phyloP scores from a whole-genome alignment of 2,888 invertebrate species.

The Ischnus inquisitorius region DNA sequence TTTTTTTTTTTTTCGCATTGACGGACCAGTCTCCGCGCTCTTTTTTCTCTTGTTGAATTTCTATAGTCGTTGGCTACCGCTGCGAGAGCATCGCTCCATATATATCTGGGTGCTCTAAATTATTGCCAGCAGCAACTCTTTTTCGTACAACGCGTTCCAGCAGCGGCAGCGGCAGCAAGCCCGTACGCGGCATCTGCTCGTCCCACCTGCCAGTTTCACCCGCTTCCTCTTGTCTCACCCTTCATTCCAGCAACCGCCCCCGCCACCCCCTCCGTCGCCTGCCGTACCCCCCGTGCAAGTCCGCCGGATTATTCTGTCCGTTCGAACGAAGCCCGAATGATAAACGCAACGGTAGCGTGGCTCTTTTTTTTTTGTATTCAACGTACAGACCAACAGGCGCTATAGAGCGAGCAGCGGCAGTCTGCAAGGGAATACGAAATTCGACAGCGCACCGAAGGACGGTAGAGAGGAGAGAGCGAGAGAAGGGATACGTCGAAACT shows the following conservation, averaged over 20 bases:
- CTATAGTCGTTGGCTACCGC: constrained; percentile 32
- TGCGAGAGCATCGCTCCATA: constrained; percentile 13
- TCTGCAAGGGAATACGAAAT: constrained; percentile 53
- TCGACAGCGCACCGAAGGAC: constrained; percentile 25
- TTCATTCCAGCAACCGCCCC: constrained; percentile 43
- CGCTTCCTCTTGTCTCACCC: constrained; percentile 46
- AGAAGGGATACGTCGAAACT: constrained; percentile 46
- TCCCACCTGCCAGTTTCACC: constrained; percentile 59
- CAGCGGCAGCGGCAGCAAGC: constrained; percentile 40
- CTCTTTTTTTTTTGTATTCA: constrained; percentile 18
- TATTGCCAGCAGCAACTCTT: constrained; percentile 66
- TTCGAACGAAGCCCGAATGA: constrained; percentile 65
- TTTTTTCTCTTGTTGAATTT: constrained; percentile 37
- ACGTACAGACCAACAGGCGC: constrained; percentile 32
- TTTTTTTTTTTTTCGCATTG: neutral
- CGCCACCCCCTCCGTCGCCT: neutral
- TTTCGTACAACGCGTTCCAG: constrained; percentile 53
- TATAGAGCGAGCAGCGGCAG: constrained; percentile 31
- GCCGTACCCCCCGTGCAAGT: constrained; percentile 59
- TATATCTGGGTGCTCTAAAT: constrained; percentile 65
- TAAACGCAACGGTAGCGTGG: constrained; percentile 55
- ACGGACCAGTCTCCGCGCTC: constrained; percentile 8
- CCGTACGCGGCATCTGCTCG: constrained; percentile 61
- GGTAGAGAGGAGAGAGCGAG: neutral
- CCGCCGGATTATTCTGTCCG: constrained; percentile 63